phyloP scores from a whole-genome alignment of 2,797 vertebrate species.

The Micromesistius poutassou region DNA sequence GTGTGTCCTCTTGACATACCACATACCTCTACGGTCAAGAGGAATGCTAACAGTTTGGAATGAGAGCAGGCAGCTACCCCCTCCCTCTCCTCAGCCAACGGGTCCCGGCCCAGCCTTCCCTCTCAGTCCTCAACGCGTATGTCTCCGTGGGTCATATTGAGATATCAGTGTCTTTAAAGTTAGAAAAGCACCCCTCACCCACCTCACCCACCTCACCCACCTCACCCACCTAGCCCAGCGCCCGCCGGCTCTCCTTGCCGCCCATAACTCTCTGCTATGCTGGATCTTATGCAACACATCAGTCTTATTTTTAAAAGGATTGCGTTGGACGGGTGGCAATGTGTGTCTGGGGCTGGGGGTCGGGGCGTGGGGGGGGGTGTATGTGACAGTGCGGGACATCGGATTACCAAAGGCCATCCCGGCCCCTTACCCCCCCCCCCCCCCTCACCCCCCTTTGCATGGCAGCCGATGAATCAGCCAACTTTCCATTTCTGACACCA shows the following conservation, averaged over 20 bases:
- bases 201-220: too few relatives aligned
- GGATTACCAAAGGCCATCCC: conserved; percentile 31
- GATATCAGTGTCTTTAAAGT: conserved; percentile 75
- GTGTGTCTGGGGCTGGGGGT: conserved; percentile 6
- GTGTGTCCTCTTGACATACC: conserved; percentile 28
- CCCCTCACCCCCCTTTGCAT: neutral
- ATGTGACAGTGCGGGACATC: conserved; percentile 36
- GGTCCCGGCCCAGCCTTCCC: conserved; percentile 33
- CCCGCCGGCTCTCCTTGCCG: conserved; percentile 60
- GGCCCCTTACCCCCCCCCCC: neutral
- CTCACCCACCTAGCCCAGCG: conserved; percentile 4
- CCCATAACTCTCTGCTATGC: conserved; percentile 66
- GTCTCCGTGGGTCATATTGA: conserved; percentile 65
- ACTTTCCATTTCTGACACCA: conserved; percentile 54
- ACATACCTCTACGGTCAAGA: conserved; percentile 33
- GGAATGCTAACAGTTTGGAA: conserved; percentile 77
- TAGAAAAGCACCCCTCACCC: conserved; percentile 43
- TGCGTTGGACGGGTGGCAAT: conserved; percentile 11
- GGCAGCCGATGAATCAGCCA: conserved; percentile 28
- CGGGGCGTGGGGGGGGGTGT: conserved; percentile 36
- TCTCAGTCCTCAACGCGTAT: conserved; percentile 50
- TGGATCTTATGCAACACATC: conserved; percentile 48
- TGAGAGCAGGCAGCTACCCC: conserved; percentile 50
- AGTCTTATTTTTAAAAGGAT: conserved; percentile 58
- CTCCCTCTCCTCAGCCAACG: conserved; percentile 70